Evolutionary conservation across 2,888 invertebrate species (phyloP).

Genomic region (Ophion ventricosus): DNA sequence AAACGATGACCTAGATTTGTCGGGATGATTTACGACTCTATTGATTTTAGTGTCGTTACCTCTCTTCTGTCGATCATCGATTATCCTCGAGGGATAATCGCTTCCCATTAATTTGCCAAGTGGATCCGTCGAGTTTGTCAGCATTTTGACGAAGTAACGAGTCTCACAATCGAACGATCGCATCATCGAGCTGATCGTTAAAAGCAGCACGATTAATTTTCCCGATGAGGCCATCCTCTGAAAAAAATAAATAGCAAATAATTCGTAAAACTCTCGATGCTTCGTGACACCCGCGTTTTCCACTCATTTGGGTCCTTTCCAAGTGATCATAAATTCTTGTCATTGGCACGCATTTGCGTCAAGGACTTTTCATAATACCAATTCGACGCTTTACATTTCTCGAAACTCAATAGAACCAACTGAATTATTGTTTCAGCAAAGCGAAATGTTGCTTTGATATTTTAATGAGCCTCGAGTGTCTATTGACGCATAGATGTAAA

Average conservation of each 20-base stretch:
- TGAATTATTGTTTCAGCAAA: not conserved
- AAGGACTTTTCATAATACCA: not conserved
- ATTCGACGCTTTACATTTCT: not conserved
- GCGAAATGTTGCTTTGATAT: not conserved
- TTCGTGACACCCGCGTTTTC: not conserved
- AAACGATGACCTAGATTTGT: constrained; percentile 64
- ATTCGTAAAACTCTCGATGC: not conserved
- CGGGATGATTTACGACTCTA: constrained; percentile 8
- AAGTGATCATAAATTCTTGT: too few relatives aligned
- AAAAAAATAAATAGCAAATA: constrained; percentile 49
- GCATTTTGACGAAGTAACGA: constrained; percentile 73
- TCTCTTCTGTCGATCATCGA: constrained; percentile 61
- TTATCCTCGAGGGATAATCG: constrained; percentile 64
- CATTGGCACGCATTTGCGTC: not conserved
- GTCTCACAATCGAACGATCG: constrained; percentile 65
- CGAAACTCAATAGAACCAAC: not conserved
- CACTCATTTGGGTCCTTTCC: not conserved
- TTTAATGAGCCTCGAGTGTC: too few relatives aligned
- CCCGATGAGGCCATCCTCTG: constrained; percentile 78
- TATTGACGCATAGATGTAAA: too few relatives aligned
- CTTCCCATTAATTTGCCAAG: constrained; percentile 66
- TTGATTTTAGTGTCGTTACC: not conserved
- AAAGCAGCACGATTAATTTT: constrained; percentile 69
- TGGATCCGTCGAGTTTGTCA: constrained; percentile 70
- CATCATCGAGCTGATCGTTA: constrained; percentile 70